phyloP scores from a whole-genome alignment of 2,113 vertebrate species.

The Gallinago paraguaiae region DNA sequence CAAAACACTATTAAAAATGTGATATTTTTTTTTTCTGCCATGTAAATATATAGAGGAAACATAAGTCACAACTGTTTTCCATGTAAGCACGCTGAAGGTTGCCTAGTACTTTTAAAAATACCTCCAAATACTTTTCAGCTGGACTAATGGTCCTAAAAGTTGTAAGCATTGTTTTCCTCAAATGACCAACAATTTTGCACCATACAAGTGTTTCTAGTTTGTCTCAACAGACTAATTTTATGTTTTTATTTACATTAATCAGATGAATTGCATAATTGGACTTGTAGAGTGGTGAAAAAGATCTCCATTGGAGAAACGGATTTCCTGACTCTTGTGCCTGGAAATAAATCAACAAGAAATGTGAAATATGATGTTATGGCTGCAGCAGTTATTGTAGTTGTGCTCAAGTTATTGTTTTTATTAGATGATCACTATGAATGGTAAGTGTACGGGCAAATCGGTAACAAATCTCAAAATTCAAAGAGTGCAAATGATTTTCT shows the following conservation, averaged over 20 bases:
- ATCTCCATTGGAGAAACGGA: constrained; percentile 66
- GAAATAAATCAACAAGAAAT: constrained; percentile 39
- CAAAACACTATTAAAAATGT: background rate
- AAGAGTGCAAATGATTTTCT: background rate
- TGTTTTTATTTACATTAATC: constrained; percentile 22
- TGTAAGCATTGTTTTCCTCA: background rate
- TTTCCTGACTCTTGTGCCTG: constrained; percentile 77
- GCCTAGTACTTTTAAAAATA: background rate
- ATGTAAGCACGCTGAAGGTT: background rate
- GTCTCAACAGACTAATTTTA: background rate
- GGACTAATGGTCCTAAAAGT: background rate
- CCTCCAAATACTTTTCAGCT: background rate
- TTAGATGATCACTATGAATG: constrained; percentile 88
- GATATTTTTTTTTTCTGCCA: background rate
- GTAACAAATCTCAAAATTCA: background rate
- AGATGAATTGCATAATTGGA: constrained; percentile 86
- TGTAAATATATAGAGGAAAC: background rate
- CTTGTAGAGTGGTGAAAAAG: constrained; percentile 77
- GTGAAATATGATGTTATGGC: constrained; percentile 86
- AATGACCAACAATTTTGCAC: background rate
- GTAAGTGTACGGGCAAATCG: constrained; percentile 68
- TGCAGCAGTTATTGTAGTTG: constrained; percentile 82
- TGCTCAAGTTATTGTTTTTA: constrained; percentile 88
- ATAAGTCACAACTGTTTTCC: background rate
- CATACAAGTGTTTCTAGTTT: background rate